phyloP scores from a whole-genome alignment of 2,888 invertebrate genomes.

The Helicoverpa assulta region DNA sequence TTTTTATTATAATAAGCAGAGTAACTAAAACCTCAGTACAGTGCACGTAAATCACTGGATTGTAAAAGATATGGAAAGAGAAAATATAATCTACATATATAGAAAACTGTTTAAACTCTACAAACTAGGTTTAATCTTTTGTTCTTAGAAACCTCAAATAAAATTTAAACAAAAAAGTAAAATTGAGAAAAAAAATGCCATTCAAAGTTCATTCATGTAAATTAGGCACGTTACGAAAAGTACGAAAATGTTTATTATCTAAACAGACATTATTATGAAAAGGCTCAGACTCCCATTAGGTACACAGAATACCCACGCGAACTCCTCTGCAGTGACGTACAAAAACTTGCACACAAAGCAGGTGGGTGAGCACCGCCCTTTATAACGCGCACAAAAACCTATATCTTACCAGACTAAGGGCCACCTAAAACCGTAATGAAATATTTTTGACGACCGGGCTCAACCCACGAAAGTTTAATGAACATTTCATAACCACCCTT shows the following conservation, averaged over 20 bases:
- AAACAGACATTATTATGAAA: constrained; percentile 3
- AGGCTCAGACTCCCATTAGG: constrained; percentile 31
- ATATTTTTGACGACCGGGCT: constrained; percentile 66
- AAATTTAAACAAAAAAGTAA: too few relatives aligned
- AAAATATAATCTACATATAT: too few relatives aligned
- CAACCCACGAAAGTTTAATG: constrained; percentile 61
- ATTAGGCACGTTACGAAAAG: background rate
- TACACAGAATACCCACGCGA: constrained; percentile 27
- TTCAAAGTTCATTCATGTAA: background rate
- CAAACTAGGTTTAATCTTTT: too few relatives aligned
- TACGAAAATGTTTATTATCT: too few relatives aligned
- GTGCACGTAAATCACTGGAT: too few relatives aligned
- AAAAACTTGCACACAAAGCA: constrained; percentile 56
- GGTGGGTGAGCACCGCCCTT: constrained; percentile 44
- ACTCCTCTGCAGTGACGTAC: constrained; percentile 49
- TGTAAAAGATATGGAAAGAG: too few relatives aligned
- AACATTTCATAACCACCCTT: constrained; percentile 63
- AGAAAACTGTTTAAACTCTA: too few relatives aligned
- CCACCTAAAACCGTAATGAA: constrained; percentile 63
- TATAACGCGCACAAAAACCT: constrained; percentile 58
- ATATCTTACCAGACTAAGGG: constrained; percentile 59
- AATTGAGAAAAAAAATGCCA: background rate
- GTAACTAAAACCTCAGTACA: too few relatives aligned
- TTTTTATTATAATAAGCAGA: too few relatives aligned
- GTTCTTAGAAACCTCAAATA: too few relatives aligned